Percentiles rank a stretch among this genome's conserved stretches.
phyloP scores from a whole-genome alignment of 2,113 vertebrate species.

The Phylloscopus whistleri region DNA sequence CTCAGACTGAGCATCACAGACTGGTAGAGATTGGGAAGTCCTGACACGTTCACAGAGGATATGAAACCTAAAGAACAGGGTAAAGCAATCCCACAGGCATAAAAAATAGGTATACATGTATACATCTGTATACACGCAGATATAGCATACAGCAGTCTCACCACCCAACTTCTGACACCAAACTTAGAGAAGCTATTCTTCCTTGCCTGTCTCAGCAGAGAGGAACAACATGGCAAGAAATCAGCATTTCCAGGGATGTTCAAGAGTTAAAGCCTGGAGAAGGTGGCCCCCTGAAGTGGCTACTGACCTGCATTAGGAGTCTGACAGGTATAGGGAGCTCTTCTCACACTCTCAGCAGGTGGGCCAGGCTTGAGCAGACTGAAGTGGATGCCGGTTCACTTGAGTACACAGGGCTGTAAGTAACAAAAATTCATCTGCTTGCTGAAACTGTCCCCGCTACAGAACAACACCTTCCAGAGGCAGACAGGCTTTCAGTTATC shows the following conservation, averaged over 20 bases:
- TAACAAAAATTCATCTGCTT: not conserved
- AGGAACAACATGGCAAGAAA: not conserved
- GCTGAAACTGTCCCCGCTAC: not conserved
- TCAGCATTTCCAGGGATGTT: not conserved
- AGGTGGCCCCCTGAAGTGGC: not conserved
- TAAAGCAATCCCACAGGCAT: not conserved
- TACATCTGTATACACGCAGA: not conserved
- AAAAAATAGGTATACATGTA: not conserved
- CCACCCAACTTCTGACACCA: not conserved
- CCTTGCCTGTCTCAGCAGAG: not conserved
- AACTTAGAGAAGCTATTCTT: not conserved
- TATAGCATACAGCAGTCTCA: not conserved
- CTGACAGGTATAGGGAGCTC: not conserved
- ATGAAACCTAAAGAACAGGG: not conserved
- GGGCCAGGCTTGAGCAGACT: not conserved
- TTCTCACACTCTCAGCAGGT: not conserved
- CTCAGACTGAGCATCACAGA: not conserved
- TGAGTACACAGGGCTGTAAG: not conserved
- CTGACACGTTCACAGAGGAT: not conserved
- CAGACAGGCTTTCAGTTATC: not conserved
- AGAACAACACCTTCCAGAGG: not conserved
- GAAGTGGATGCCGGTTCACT: not conserved
- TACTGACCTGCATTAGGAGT: conserved; percentile 22
- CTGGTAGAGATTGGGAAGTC: not conserved
- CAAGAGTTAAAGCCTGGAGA: not conserved